phyloP scores from a whole-genome alignment of 2,797 vertebrate species.

The Lepidocolaptes lacrymiger region DNA sequence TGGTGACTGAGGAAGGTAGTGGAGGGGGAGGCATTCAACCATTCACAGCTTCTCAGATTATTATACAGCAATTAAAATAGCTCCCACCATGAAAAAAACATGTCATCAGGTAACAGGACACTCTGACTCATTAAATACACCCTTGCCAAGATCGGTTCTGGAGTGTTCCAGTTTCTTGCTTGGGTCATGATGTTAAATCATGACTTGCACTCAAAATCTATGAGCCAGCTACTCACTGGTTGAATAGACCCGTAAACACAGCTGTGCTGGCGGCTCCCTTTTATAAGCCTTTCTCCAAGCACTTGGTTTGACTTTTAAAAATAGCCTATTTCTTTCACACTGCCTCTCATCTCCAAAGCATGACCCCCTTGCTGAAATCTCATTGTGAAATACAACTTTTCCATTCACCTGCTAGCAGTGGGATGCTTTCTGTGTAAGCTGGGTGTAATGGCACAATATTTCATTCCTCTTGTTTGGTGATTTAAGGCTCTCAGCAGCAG shows the following conservation, averaged over 20 bases:
- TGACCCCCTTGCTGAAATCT: neutral
- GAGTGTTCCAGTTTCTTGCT: neutral
- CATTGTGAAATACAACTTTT: neutral
- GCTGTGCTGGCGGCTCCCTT: neutral
- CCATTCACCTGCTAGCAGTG: neutral
- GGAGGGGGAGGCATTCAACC: neutral
- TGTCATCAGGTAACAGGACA: neutral
- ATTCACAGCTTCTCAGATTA: neutral
- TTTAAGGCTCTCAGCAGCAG: neutral
- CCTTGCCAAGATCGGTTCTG: neutral
- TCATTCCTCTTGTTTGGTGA: neutral
- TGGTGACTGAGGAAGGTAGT: neutral
- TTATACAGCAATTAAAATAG: neutral
- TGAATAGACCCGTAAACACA: slow-evolving; percentile 8
- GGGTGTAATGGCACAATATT: neutral
- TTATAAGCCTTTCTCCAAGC: neutral
- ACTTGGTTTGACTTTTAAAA: neutral
- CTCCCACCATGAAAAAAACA: neutral
- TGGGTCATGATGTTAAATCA: neutral
- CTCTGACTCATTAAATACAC: neutral
- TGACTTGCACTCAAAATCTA: neutral
- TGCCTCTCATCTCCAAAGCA: neutral
- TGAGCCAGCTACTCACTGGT: neutral
- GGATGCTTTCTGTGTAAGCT: neutral
- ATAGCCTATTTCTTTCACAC: neutral